These are phyloP conservation scores for Coenonympha glycerion DNA, from an alignment of 2,888 invertebrate species.

Conservation along the genomic window DNA sequence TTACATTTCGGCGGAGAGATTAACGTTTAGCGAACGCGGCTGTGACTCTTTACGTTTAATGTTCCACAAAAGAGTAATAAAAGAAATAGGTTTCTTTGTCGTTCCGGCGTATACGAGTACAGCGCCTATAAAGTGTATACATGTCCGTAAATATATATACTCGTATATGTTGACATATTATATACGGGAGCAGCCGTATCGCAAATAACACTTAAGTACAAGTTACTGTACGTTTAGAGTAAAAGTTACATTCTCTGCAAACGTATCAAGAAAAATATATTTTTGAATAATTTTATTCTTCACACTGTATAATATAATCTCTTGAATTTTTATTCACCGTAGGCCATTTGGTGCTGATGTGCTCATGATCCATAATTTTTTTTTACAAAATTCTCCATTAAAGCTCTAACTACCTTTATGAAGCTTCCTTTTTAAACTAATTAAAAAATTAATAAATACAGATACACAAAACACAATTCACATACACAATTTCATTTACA, in stretches of 20 bases:
- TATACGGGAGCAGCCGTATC: neutral
- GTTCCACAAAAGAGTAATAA: conserved; percentile 9
- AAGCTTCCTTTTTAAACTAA: too few relatives aligned
- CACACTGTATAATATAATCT: too few relatives aligned
- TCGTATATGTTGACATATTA: too few relatives aligned
- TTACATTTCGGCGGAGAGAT: neutral
- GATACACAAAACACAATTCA: too few relatives aligned
- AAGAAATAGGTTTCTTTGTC: conserved; percentile 9
- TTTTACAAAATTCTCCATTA: too few relatives aligned
- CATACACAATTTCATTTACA: too few relatives aligned
- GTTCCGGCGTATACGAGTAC: neutral
- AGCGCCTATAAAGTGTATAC: neutral
- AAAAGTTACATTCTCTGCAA: conserved; percentile 12
- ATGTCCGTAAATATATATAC: neutral
- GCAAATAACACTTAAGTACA: conserved; percentile 10
- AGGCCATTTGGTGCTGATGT: conserved; percentile 7
- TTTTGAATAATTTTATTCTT: too few relatives aligned
- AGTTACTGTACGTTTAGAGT: conserved; percentile 1
- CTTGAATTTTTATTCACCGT: too few relatives aligned
- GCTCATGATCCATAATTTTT: too few relatives aligned
- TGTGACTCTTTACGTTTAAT: conserved; percentile 5
- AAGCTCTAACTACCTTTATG: too few relatives aligned
- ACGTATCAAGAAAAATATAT: too few relatives aligned
- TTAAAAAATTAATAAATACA: too few relatives aligned
- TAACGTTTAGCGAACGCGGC: conserved; percentile 3